phyloP scores from a whole-genome alignment of 2,888 invertebrate species.

The Torymus tubicola region DNA sequence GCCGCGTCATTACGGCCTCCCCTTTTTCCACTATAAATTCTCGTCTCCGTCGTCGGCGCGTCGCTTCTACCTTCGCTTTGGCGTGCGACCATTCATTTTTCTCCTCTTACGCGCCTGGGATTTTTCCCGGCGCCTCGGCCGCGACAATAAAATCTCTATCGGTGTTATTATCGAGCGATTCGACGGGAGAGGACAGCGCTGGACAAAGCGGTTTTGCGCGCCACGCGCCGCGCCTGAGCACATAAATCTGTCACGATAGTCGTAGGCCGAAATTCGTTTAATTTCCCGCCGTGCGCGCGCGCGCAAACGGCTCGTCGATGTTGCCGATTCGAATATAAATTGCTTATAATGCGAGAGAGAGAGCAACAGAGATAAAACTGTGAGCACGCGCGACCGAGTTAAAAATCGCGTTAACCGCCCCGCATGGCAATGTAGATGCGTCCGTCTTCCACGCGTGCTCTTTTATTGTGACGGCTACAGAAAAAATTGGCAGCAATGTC shows the following conservation, averaged over 20 bases:
- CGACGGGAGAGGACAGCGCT: not conserved
- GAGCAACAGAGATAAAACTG: conserved; percentile 47
- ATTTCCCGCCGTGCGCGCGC: conserved; percentile 35
- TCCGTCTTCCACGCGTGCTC: not conserved
- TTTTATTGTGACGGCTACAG: no score
- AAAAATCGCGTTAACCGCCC: conserved; percentile 27
- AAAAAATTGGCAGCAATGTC: not conserved
- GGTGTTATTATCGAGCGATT: conserved; percentile 46
- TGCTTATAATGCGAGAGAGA: conserved; percentile 50
- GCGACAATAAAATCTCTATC: conserved; percentile 43
- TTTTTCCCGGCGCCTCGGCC: not conserved
- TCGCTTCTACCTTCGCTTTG: not conserved
- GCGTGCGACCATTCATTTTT: conserved; percentile 12
- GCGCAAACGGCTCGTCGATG: conserved; percentile 4
- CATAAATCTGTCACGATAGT: conserved; percentile 52
- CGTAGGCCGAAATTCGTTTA: conserved; percentile 54
- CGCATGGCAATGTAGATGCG: not conserved
- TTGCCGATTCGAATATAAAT: conserved; percentile 55
- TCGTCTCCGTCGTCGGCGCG: not conserved
- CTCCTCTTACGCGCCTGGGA: not conserved
- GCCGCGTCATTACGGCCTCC: conserved; percentile 8
- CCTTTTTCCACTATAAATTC: conserved; percentile 25
- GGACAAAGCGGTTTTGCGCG: conserved; percentile 16
- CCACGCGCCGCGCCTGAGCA: not conserved
- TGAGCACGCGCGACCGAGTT: conserved; percentile 19